phyloP scores from a whole-genome alignment of 2,113 vertebrate species.

The Platichthys flesus region DNA sequence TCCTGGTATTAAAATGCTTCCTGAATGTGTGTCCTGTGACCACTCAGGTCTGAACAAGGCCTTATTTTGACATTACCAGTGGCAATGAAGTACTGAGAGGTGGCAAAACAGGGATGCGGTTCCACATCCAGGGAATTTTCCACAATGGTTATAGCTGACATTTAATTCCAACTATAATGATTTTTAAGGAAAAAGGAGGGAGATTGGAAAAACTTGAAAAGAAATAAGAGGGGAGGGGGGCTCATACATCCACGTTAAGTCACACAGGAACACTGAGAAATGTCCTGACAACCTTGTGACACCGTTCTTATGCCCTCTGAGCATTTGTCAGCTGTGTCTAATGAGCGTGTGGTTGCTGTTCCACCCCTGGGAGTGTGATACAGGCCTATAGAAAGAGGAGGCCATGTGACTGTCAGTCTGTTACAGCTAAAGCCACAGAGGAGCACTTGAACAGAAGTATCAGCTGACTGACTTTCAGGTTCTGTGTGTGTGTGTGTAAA shows the following conservation, averaged over 20 bases:
- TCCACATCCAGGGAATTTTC: neutral
- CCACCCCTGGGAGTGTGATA: neutral
- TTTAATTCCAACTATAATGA: neutral
- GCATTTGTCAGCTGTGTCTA: conserved; percentile 50
- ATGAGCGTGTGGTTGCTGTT: conserved; percentile 26
- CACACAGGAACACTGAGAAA: neutral
- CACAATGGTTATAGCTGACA: neutral
- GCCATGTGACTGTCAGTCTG: conserved; percentile 45
- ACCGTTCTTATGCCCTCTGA: conserved; percentile 11
- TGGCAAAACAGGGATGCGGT: no score
- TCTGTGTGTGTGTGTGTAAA: conserved; percentile 1
- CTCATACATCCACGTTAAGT: neutral
- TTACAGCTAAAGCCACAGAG: conserved; percentile 19
- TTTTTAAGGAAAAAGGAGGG: neutral
- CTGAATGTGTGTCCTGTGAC: no score
- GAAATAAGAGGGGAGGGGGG: neutral
- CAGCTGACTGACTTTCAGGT: conserved; percentile 50
- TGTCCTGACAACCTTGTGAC: conserved; percentile 30
- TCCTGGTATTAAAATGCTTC: no score
- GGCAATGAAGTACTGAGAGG: no score
- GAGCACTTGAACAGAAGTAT: conserved; percentile 17
- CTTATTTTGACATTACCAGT: neutral
- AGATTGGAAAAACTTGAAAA: neutral
- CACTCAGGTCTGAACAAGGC: no score
- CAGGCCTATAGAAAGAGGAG: conserved; percentile 2